Conservation (phyloP, 2,797 vertebrate genomes). For the Falco novaeseelandiae region DNA sequence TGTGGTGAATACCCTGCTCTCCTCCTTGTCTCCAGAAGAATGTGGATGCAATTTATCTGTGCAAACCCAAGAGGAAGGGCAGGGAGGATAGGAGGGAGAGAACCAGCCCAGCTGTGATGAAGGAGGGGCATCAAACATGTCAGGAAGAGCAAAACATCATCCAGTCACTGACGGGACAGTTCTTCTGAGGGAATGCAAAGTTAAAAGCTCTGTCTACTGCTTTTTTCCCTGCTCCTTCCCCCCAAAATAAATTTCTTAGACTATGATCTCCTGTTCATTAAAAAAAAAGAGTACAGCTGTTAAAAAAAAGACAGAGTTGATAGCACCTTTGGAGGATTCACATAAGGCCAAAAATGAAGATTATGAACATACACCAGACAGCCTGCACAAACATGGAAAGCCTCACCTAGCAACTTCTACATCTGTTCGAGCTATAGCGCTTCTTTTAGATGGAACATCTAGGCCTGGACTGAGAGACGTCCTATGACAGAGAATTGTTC, state of each 20-base stretch:
- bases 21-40: not conserved
- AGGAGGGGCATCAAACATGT: not conserved
- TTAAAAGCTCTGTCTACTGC: not conserved
- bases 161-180: not conserved
- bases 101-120: not conserved
- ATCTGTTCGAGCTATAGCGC: not conserved
- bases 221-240: accelerated
- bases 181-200: not conserved
- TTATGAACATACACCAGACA: not conserved
- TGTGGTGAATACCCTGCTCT: not conserved
- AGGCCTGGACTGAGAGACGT: not conserved
- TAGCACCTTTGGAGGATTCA: not conserved
- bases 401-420: not conserved
- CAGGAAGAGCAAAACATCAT: not conserved
- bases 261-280: not conserved
- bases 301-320: not conserved
- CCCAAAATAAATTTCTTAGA: not conserved
- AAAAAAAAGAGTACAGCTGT: not conserved
- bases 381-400: not conserved
- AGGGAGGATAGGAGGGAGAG: not conserved
- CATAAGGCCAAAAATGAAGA: not conserved
- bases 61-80: not conserved
- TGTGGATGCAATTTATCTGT: not conserved
- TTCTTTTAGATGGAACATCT: not conserved
- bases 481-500: not conserved